These are phyloP conservation scores for Stichopus chloronotus DNA, from an alignment of 35 echinoderm and acorn worm genomes.

Conservation along the genomic window DNA sequence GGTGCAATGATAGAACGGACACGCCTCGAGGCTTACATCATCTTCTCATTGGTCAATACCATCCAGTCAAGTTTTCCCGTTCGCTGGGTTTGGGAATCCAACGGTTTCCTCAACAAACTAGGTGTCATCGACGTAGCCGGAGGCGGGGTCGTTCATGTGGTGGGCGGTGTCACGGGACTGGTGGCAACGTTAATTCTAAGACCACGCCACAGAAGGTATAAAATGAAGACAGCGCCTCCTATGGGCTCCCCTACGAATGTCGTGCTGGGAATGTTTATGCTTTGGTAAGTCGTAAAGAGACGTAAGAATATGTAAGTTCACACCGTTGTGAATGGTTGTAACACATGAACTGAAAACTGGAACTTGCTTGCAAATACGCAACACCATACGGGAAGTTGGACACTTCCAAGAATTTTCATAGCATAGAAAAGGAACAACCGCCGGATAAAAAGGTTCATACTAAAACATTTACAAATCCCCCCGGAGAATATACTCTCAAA, in stretches of 20 bases:
- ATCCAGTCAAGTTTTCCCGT: conserved; percentile 74
- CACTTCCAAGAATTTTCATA: too few species aligned
- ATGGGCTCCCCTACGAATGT: conserved; percentile 90
- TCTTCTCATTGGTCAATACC: conserved; percentile 82
- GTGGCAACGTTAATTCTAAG: conserved; percentile 76
- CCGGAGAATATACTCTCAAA: too few species aligned
- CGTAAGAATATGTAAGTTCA: too few species aligned
- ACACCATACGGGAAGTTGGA: too few species aligned
- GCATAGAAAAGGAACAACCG: too few species aligned
- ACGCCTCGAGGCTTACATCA: conserved; percentile 78
- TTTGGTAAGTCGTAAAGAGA: conserved; percentile 69
- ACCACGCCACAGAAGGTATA: conserved; percentile 79
- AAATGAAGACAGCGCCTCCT: conserved; percentile 39
- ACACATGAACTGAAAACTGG: too few species aligned
- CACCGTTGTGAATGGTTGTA: too few species aligned
- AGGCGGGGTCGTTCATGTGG: conserved; percentile 75
- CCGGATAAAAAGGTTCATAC: too few species aligned
- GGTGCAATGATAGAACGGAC: conserved; percentile 85
- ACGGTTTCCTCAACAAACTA: conserved; percentile 58
- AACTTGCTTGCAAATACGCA: too few species aligned
- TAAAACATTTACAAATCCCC: too few species aligned
- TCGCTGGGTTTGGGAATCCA: conserved; percentile 71
- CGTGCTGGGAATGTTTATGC: conserved; percentile 91
- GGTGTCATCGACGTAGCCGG: conserved; percentile 85
- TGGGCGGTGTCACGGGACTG: conserved; percentile 79